Conservation (phyloP, 2,888 invertebrate species). For the Lepetodrilus schrolli region DNA sequence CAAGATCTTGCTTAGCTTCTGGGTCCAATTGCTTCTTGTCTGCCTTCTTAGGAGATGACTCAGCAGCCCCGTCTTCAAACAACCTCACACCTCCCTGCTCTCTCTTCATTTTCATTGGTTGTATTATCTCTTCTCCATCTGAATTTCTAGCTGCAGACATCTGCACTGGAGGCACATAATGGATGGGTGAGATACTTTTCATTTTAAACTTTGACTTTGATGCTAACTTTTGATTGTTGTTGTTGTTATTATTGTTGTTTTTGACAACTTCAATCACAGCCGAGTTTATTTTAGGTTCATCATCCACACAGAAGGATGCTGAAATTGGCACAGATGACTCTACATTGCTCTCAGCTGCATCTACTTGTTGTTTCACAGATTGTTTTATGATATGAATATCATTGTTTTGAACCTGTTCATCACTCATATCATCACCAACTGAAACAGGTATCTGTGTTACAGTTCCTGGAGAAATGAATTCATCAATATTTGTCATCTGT, state of each 20-base stretch:
- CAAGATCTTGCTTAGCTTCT: conserved; percentile 35
- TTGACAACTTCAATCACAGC: conserved; percentile 25
- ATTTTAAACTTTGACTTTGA: background rate
- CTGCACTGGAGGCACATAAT: background rate
- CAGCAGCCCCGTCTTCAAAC: conserved; percentile 2
- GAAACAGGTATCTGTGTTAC: conserved; percentile 31
- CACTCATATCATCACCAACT: background rate
- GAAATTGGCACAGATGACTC: background rate
- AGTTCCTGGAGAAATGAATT: conserved; percentile 30
- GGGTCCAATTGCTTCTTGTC: conserved; percentile 23
- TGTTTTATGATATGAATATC: conserved; percentile 31
- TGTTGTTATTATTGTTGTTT: too few relatives aligned
- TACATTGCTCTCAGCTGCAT: background rate
- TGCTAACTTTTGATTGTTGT: too few relatives aligned
- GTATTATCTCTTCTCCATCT: conserved; percentile 38
- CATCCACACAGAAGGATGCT: conserved; percentile 26
- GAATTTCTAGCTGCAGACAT: background rate
- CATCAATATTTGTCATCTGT: background rate
- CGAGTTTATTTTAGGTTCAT: background rate
- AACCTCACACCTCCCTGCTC: conserved; percentile 30
- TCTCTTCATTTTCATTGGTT: conserved; percentile 38
- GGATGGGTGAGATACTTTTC: conserved; percentile 10
- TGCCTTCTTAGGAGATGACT: background rate
- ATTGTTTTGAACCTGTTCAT: background rate
- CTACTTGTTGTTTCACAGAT: conserved; percentile 29